Conservation (phyloP, 2,888 invertebrate genomes). For the Drosophila silvestris region DNA sequence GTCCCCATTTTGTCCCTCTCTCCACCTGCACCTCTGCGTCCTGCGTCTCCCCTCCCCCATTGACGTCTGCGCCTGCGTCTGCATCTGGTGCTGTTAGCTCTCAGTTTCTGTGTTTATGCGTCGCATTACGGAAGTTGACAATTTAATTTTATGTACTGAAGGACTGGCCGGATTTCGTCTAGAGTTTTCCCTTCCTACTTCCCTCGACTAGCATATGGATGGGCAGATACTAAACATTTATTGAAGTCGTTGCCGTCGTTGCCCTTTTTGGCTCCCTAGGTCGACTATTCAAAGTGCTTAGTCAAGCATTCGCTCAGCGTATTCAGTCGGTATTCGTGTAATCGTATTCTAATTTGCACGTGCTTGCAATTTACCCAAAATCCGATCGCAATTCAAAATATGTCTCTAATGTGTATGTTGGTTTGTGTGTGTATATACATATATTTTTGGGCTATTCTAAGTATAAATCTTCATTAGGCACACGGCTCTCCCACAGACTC, state of each 20-base stretch:
- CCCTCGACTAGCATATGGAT: slow-evolving; percentile 10
- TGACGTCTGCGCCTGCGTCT: slow-evolving; percentile 30
- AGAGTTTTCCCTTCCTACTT: slow-evolving; percentile 1
- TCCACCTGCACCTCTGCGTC: neutral
- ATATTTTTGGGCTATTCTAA: slow-evolving; percentile 29
- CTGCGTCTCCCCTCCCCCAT: slow-evolving; percentile 17
- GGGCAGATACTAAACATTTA: slow-evolving; percentile 76
- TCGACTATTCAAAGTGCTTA: slow-evolving; percentile 77
- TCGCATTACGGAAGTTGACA: slow-evolving; percentile 76
- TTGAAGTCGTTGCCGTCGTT: slow-evolving; percentile 56
- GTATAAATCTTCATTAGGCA: slow-evolving; percentile 78
- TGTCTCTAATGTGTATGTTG: slow-evolving; percentile 28
- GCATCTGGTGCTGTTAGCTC: slow-evolving; percentile 14
- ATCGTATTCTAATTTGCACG: slow-evolving; percentile 76
- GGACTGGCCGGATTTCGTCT: slow-evolving; percentile 22
- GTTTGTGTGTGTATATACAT: slow-evolving; percentile 17
- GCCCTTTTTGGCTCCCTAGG: slow-evolving; percentile 45
- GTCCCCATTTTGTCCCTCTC: slow-evolving; percentile 2
- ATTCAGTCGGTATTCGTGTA: slow-evolving; percentile 27
- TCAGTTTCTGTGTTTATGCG: slow-evolving; percentile 42
- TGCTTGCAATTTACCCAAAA: slow-evolving; percentile 74
- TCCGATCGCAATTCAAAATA: slow-evolving; percentile 32
- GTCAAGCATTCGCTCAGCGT: slow-evolving; percentile 55
- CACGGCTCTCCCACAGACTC: slow-evolving; percentile 7
- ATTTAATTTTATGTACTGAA: slow-evolving; percentile 78